Evolutionary conservation across 2,888 invertebrate genomes (phyloP).

Genomic region (Thumatha senex): DNA sequence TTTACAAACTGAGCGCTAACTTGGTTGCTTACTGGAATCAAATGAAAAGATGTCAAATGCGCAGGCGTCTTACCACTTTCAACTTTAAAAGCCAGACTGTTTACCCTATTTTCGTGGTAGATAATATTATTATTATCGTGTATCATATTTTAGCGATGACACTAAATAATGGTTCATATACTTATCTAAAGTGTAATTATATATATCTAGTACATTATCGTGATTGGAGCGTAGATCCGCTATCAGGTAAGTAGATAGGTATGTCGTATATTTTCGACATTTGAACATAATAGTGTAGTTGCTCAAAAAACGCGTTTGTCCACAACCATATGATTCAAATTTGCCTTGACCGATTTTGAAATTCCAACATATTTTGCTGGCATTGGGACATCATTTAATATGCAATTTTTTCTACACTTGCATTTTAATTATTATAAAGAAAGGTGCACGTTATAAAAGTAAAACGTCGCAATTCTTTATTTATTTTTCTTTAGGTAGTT

Average conservation of each 20-base stretch:
- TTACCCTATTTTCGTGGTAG: background rate
- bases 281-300: no score
- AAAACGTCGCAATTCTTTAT: no score
- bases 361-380: no score
- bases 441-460: no score
- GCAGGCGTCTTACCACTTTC: background rate
- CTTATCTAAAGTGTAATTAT: conserved; percentile 12
- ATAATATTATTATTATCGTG: background rate
- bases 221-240: conserved; percentile 7
- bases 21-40: background rate
- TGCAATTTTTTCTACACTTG: no score
- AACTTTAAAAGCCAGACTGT: background rate
- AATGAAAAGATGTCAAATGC: background rate
- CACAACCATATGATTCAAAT: no score
- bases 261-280: no score
- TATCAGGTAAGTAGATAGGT: background rate
- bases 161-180: background rate
- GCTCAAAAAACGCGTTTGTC: no score
- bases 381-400: no score
- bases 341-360: no score
- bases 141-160: background rate
- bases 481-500: no score
- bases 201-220: conserved; percentile 11
- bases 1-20: conserved; percentile 7
- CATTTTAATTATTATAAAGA: no score